Evolutionary conservation across 23 tunicate species (phyloP), one percentile per base, ranked within the genome.

Genomic region (Oikopleura dioica): DNA sequence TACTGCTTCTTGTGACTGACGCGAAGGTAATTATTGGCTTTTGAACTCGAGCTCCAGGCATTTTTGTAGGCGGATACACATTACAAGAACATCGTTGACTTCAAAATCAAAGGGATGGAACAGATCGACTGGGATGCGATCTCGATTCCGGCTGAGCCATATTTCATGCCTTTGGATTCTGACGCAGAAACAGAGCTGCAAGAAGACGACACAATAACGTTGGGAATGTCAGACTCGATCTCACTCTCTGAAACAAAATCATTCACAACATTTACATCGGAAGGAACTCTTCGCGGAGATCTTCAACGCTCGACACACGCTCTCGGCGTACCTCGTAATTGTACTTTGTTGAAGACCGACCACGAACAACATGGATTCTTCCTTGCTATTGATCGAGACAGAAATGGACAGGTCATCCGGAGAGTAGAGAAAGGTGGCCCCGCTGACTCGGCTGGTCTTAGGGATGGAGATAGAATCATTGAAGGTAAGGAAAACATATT

Each of bases 1-100:
- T 83, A 24, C 82, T 86, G 12, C 68, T 94, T 9, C 85, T 94
- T 12, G 99, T 94, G 33, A 94, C 87, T 44, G 99, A 94, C 76
- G 38, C 72, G 0, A 78, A 81, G 51, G 55, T 9, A 9, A 44
- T 44, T 44, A 44, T 44, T 44, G 9, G 16, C 55, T 44, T 16
- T 44, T 9, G 16, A 44, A 44, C 16, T 44, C 16, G 9, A 9
- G 16, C 55, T 44, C 55, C 16, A 9, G 55, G 16, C 16, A 9
- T 44, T 44, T 44, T 44, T 44, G 55, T 44, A 44, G 55, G 83
- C 99, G 1, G 36, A 79, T 16, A 83, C 84, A 38, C 99, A 94
- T 79, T 94, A 94, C 77, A 94, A 86, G 44, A 80, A 79, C 38
- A 77, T 94, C 32, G 84, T 37, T 1, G 79, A 78, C 24, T 94